phyloP scores from a whole-genome alignment of 2,113 vertebrate genomes.

The Sminthopsis crassicaudata region DNA sequence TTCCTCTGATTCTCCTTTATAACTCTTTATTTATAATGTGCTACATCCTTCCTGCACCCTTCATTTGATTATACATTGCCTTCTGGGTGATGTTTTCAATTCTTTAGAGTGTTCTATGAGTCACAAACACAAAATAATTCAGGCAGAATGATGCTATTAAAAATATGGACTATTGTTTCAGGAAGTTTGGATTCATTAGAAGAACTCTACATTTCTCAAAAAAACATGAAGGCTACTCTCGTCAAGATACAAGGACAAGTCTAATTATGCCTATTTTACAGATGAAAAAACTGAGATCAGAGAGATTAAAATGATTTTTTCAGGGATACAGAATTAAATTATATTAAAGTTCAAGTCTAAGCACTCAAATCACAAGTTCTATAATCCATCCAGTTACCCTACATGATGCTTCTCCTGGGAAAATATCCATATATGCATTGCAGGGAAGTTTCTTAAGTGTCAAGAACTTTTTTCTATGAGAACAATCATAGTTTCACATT shows the following conservation, averaged over 20 bases:
- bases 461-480: neutral
- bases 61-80: neutral
- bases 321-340: neutral
- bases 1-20: neutral
- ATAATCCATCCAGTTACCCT: neutral
- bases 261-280: neutral
- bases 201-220: neutral
- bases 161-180: neutral
- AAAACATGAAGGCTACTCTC: neutral
- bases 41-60: neutral
- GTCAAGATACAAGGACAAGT: neutral
- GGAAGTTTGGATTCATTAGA: neutral
- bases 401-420: neutral
- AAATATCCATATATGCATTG: neutral
- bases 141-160: neutral
- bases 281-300: neutral
- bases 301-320: neutral
- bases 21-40: neutral
- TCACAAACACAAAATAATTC: neutral
- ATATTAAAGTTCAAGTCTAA: neutral
- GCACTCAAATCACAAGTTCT: neutral
- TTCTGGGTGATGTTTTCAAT: neutral
- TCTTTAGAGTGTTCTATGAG: neutral
- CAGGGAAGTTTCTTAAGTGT: neutral
- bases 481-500: neutral